phyloP scores from a whole-genome alignment of 2,113 vertebrate species.

The Ahaetulla prasina region DNA sequence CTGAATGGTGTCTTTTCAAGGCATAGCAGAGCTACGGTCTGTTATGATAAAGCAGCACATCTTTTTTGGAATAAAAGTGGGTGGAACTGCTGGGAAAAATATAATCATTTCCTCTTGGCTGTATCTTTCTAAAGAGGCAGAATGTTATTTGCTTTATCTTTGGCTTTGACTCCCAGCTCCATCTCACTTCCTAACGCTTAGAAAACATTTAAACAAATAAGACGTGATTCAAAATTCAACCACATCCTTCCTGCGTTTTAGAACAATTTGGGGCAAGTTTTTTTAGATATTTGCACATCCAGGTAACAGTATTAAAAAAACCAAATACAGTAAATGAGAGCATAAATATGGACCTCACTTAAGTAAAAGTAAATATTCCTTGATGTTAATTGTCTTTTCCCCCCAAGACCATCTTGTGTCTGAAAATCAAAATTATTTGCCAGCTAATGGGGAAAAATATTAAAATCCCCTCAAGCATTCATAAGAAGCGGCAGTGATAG shows the following conservation, averaged over 20 bases:
- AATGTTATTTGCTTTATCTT: not conserved
- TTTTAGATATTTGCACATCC: not conserved
- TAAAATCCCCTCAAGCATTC: not conserved
- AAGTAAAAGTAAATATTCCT: accelerated
- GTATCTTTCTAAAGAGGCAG: conserved; percentile 16
- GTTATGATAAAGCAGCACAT: not conserved
- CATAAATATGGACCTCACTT: not conserved
- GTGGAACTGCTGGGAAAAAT: not conserved
- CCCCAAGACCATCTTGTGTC: not conserved
- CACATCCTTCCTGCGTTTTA: not conserved
- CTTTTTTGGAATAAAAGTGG: not conserved
- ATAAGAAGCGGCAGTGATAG: not conserved
- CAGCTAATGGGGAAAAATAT: not conserved
- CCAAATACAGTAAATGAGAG: not conserved
- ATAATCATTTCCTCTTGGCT: not conserved
- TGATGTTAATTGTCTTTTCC: accelerated
- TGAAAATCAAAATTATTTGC: not conserved
- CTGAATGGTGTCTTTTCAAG: not conserved
- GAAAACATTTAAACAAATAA: not conserved
- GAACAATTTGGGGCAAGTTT: not conserved
- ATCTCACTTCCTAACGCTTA: not conserved
- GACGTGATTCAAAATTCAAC: not conserved
- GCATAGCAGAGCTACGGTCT: not conserved
- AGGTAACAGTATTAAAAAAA: not conserved
- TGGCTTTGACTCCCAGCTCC: accelerated